Evolutionary conservation across 2,113 vertebrate genomes (phyloP).

Genomic region (Phaethon lepturus): DNA sequence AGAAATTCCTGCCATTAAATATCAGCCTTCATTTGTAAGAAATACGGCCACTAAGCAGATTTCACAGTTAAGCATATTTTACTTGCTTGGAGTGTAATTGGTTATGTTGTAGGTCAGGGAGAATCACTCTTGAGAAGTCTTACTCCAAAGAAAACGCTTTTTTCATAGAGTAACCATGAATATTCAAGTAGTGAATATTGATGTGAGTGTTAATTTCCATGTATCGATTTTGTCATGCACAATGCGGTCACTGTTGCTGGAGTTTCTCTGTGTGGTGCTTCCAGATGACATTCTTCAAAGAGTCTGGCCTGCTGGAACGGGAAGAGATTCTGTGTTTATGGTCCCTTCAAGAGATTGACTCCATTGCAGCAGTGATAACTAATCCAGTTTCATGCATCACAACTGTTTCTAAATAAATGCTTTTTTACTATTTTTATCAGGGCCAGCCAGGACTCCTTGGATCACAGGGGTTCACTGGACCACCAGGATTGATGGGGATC

Average conservation of each 20-base stretch:
- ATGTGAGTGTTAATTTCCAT: not conserved
- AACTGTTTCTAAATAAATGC: not conserved
- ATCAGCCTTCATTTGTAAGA: not conserved
- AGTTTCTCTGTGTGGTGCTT: not conserved
- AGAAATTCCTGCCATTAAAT: not conserved
- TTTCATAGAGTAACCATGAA: not conserved
- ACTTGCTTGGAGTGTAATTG: not conserved
- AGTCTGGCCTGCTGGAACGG: not conserved
- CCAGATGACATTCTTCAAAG: not conserved
- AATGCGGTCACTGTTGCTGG: not conserved
- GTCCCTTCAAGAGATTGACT: not conserved
- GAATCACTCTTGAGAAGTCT: not conserved
- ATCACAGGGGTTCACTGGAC: conserved; percentile 83
- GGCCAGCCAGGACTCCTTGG: conserved; percentile 89
- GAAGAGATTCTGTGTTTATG: not conserved
- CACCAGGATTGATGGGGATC: conserved; percentile 84
- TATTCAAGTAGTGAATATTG: not conserved
- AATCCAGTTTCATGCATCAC: not conserved
- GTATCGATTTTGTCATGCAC: not conserved
- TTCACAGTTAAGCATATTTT: not conserved
- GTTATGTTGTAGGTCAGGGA: not conserved
- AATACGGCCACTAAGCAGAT: not conserved
- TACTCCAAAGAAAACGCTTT: not conserved
- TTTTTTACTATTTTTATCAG: conserved; percentile 73
- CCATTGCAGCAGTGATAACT: not conserved